These are phyloP conservation scores for Echinops telfairi DNA, from an alignment of 2,113 vertebrate genomes.

Conservation along the genomic window DNA sequence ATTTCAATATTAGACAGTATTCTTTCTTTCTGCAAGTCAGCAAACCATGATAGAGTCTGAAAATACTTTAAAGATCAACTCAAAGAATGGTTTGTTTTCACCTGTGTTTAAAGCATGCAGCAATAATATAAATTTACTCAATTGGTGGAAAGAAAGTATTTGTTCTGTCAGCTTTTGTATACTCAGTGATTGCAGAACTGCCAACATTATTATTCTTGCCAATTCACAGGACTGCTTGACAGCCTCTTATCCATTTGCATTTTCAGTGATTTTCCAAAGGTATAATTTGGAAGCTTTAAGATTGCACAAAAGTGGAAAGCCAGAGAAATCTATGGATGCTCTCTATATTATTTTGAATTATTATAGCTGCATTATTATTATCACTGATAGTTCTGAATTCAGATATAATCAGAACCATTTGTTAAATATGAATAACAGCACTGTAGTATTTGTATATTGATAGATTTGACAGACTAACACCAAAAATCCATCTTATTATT, in stretches of 20 bases:
- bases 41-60: neutral
- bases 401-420: constrained; percentile 67
- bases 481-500: constrained; percentile 51
- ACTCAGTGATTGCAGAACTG: constrained; percentile 67
- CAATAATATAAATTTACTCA: constrained; percentile 56
- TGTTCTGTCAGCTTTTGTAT: constrained; percentile 71
- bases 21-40: constrained; percentile 32
- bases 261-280: constrained; percentile 72
- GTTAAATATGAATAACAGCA: constrained; percentile 53
- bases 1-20: neutral
- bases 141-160: constrained; percentile 62
- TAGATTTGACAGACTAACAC: neutral
- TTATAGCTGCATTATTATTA: constrained; percentile 38
- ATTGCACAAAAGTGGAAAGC: constrained; percentile 48
- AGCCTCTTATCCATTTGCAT: constrained; percentile 74
- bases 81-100: constrained; percentile 10
- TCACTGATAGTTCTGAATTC: constrained; percentile 38
- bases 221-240: constrained; percentile 65
- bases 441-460: constrained; percentile 5
- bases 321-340: constrained; percentile 29
- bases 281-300: constrained; percentile 70
- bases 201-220: constrained; percentile 69
- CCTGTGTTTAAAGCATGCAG: constrained; percentile 40
- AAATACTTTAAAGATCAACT: constrained; percentile 42
- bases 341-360: constrained; percentile 51